Evolutionary conservation across 2,888 invertebrate species (phyloP), one percentile per base, ranked within the genome.

Genomic region (Noctua janthina): DNA sequence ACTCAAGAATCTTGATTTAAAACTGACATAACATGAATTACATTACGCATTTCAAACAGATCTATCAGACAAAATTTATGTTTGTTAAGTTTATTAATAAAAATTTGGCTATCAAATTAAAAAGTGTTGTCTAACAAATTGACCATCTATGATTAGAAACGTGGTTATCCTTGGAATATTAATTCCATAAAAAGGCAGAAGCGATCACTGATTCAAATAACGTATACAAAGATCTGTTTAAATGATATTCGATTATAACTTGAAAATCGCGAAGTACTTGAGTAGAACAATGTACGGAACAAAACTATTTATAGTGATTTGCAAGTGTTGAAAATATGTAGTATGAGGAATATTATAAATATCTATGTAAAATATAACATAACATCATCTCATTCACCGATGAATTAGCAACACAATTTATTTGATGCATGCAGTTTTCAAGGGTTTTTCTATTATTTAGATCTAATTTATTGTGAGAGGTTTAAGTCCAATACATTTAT

Each of bases 161-260:
- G 59, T 43, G 56, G 23, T 54, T 68, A 62, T 70, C 62, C 35
- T 83, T 66, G 51, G 39, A 82, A 83, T 77, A 69, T 73, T 49
- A 87, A 83, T 77, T 77, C 8, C 20, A 59, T 46, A 59, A 79
- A 77, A 73, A 67, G 1, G 23, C 29, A 79, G 46, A 72, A 77
- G 39, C 17, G 46, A 74, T 80, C 62, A 62, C 64, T 70, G 74
- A 87, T 87, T 85, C 54, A 77, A 75, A 80, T 66, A 67, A 46
- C 54, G 62, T 80, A 76, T 79, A 74, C 67, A 79, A 75, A 83
- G 10, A 80, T 80, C 13, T 49, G 39, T 56, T 73, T 84, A 43
- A 72, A 68, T 75, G 20, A 62, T 62, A 82, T 86, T 86, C 17
- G 75, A 78, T 85, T 78, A 67, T 49, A 87, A 87, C 64, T 77